Evolutionary conservation across 2,113 vertebrate genomes (phyloP), one percentile per base, ranked within the genome.

Genomic region (Beaufortia kweichowensis): DNA sequence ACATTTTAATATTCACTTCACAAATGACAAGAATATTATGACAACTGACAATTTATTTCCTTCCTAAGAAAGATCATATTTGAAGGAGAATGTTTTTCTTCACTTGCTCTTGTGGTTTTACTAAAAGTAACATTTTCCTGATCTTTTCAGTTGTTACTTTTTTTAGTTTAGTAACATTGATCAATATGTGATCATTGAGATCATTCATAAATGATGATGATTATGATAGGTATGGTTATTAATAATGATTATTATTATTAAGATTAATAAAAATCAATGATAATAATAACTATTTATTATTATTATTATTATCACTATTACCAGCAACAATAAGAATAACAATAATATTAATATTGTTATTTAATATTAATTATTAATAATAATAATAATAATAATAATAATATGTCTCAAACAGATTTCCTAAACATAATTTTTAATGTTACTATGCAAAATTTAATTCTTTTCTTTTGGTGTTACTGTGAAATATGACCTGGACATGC

Each of bases 1-100:
- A 66, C 21, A 7, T 35, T 17, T 68, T 43, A 41, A 68, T 10
- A 31, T 55, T 69, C 3, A 69, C 14, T 33, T 69, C 29, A 69
- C 12, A 46, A 66, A 66, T 46, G 64, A 64, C 33, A 65, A 6
- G n/a, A 1, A 46, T 7, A 66, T 33, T n/a, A 19, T 53, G 61
- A 31, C n/a, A 63, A 35, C 33, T 33, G 19, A n/a, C n/a, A 10
- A 29, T 64, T 64, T 35, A 21, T 64, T 24, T 55, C 1, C 21
- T 69, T 69, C 53, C 24, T 28, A 29, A 29, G 64, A 28, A 56
- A 56, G 12, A 69, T 4, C 8, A 29, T n/a, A n/a, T n/a, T n/a
- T n/a, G n/a, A n/a, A n/a, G n/a, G n/a, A n/a, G n/a, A n/a, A n/a
- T n/a, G n/a, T n/a, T n/a, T n/a, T n/a, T n/a, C n/a, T n/a, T n/a